phyloP scores from a whole-genome alignment of 2,888 invertebrate species.

The Tenthredo mesomela region DNA sequence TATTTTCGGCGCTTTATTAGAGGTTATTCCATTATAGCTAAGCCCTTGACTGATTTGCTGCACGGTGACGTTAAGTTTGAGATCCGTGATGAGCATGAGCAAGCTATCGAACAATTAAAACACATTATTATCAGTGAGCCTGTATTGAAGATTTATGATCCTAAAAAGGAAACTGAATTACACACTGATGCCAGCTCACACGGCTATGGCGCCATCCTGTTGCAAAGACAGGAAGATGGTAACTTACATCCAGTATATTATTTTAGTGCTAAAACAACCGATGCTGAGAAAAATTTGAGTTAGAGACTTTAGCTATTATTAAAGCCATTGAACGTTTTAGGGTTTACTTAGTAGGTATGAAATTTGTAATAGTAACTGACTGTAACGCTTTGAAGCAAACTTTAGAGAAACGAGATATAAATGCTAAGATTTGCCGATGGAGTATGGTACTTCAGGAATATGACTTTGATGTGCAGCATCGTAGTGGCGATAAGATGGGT shows the following conservation, averaged over 20 bases:
- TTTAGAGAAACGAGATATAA: not conserved
- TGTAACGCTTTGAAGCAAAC: not conserved
- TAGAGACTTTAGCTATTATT: not conserved
- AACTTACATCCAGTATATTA: too few relatives aligned
- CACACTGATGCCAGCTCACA: constrained; percentile 58
- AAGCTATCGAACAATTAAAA: constrained; percentile 54
- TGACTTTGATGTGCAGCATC: not conserved
- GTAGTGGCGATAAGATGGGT: not conserved
- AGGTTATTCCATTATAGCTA: constrained; percentile 49
- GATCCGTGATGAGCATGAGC: constrained; percentile 28
- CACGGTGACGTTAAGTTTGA: constrained; percentile 34
- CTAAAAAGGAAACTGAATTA: constrained; percentile 53
- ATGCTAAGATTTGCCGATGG: constrained; percentile 1
- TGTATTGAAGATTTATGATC: constrained; percentile 61
- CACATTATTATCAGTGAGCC: constrained; percentile 51
- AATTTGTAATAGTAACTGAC: constrained; percentile 4
- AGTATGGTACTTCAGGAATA: constrained; percentile 30
- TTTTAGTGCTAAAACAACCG: too few relatives aligned
- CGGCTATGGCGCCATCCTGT: constrained; percentile 54
- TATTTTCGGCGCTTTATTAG: constrained; percentile 50
- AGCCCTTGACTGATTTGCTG: constrained; percentile 52
- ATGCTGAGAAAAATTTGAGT: not conserved
- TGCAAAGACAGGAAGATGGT: too few relatives aligned
- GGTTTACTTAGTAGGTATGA: not conserved
- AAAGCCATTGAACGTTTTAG: constrained; percentile 1